These are phyloP conservation scores for Hypselothyrea guttata DNA, from an alignment of 2,888 invertebrate genomes.

Conservation along the genomic window DNA sequence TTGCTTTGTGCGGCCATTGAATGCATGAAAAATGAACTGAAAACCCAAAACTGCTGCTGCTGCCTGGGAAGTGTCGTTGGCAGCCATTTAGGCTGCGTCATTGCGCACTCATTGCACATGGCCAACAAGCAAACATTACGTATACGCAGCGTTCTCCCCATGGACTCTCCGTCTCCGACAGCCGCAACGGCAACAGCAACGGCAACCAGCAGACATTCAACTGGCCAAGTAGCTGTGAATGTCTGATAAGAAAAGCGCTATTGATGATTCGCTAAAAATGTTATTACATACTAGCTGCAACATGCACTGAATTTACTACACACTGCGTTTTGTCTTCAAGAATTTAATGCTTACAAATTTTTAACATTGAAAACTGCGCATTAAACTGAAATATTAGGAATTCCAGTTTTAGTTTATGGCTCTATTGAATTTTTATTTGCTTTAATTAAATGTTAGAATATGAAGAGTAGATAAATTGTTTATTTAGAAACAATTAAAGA, in stretches of 20 bases:
- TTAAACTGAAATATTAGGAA: no score
- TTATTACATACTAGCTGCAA: conserved; percentile 32
- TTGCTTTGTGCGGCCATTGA: conserved; percentile 64
- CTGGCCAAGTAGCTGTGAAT: conserved; percentile 57
- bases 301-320: conserved; percentile 1
- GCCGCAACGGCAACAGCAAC: conserved; percentile 5
- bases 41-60: conserved; percentile 36
- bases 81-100: conserved; percentile 71
- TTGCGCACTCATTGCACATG: conserved; percentile 65
- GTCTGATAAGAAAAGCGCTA: conserved; percentile 66
- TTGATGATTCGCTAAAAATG: conserved; percentile 54
- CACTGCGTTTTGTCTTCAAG: no score
- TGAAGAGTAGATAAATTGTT: no score
- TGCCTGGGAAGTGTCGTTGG: conserved; percentile 56
- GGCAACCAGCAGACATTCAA: conserved; percentile 18
- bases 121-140: conserved; percentile 46
- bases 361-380: no score
- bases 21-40: conserved; percentile 75
- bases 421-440: no score
- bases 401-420: no score
- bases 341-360: no score
- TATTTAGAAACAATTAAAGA: no score
- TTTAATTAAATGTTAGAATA: no score
- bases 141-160: conserved; percentile 59
- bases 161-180: no score